Base-by-base conservation (phyloP, 2,888 invertebrate species). In the Sialis fuliginosa region DNA sequence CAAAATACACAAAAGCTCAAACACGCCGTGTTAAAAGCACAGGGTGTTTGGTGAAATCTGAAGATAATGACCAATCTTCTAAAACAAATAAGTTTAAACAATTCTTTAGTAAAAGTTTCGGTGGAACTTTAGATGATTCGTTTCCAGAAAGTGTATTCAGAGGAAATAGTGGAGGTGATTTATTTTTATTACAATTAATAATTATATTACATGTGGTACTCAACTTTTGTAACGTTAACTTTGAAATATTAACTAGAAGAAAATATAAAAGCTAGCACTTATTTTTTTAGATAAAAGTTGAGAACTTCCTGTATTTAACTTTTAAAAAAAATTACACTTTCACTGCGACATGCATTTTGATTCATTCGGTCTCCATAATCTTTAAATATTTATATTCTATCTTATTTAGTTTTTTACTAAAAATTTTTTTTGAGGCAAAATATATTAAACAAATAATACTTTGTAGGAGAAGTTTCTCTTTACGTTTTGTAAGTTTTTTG, bases 71-170 rank as follows among this genome's bases (percentile, higher is more conserved):
- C 7, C 59, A 59, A 46, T 56, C 55, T 8, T 54, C 56, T 31
- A 52, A 59, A 33, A 56, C 59, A 8, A 54, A 55, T 41, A 49
- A 58, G 10, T 58, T 60, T 30, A 51, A 56, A 33, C 56, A 57
- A 39, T 59, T 61, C 57, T 59, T 60, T 52, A 52, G 55, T 33
- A 47, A 42, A 42, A 32, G 47, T 12, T 47, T 47, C 37, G 42
- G 47, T 10, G 47, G 47, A 33, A 46, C 46, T 7, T 33, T 46
- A 34, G 47, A 47, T 35, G 39, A 39, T 40, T 39, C 45, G 22
- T 45, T 45, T 45, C 34, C 45, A 9, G 47, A 47, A 37, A 42
- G 47, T 10, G 47, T 47, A 42, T 47, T 47, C 37, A 33, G 42
- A n/a, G 47, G 47, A 42, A 47, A 42, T 42, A 47, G 47, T 32